Evolutionary conservation across 2,113 vertebrate species (phyloP).

Genomic region (Rhineura floridana): DNA sequence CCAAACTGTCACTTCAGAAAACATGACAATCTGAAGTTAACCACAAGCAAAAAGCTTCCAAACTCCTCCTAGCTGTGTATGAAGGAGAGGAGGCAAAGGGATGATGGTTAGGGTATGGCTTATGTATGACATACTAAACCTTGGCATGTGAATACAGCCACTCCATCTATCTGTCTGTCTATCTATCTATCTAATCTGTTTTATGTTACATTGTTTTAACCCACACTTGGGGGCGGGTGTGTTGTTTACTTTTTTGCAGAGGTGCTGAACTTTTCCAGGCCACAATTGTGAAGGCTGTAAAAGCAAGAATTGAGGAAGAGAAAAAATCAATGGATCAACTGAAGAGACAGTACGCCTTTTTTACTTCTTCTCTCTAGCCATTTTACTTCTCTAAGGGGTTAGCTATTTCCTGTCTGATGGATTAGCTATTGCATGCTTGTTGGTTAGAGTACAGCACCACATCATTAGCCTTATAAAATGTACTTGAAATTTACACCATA

Average conservation of each 20-base stretch:
- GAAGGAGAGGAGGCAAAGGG: too few relatives aligned
- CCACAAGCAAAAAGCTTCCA: too few relatives aligned
- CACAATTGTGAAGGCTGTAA: constrained; percentile 96
- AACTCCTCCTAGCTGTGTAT: too few relatives aligned
- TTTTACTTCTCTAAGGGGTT: not conserved
- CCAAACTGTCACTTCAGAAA: too few relatives aligned
- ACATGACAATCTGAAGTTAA: too few relatives aligned
- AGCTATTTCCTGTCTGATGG: not conserved
- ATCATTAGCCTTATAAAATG: not conserved
- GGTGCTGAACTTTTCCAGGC: constrained; percentile 98
- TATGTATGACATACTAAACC: too few relatives aligned
- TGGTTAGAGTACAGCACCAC: not conserved
- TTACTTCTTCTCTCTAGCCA: not conserved
- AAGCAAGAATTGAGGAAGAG: constrained; percentile 95
- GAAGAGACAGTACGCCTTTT: constrained; percentile 92
- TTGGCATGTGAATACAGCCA: not conserved
- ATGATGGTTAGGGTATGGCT: too few relatives aligned
- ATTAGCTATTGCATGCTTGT: not conserved
- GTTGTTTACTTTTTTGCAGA: constrained; percentile 73
- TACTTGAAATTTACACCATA: not conserved
- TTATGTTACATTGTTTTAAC: not conserved
- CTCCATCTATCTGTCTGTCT: not conserved
- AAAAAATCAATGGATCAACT: constrained; percentile 98
- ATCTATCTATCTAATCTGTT: too few relatives aligned
- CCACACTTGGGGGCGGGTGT: too few relatives aligned